Evolutionary conservation across 2,797 vertebrate genomes (phyloP).

Genomic region (Squalus acanthias): DNA sequence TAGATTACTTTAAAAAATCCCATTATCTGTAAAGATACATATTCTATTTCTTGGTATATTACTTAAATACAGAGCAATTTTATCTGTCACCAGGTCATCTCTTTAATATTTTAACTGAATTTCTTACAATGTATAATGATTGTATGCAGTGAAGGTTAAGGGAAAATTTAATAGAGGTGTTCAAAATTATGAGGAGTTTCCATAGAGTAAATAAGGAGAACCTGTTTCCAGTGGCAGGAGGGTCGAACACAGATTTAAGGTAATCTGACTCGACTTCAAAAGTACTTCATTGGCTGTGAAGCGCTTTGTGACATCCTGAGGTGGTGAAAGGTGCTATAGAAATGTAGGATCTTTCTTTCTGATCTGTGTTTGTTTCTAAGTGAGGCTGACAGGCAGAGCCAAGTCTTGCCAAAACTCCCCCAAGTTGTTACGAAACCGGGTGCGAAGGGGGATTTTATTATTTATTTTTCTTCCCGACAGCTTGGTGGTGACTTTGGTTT

Average conservation of each 20-base stretch:
- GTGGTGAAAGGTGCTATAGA: background rate
- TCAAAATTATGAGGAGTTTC: background rate
- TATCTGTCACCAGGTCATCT: background rate
- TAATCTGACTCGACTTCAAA: background rate
- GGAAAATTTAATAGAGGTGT: background rate
- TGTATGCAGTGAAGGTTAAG: background rate
- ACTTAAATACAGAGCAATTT: background rate
- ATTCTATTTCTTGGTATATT: background rate
- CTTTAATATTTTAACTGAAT: background rate
- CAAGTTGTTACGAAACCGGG: background rate
- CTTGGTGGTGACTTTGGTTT: slow-evolving; percentile 36
- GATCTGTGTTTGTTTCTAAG: background rate
- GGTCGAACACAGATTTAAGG: background rate
- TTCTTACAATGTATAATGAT: background rate
- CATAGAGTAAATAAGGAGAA: background rate
- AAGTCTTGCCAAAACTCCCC: no score
- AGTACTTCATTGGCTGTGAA: background rate
- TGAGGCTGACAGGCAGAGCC: background rate
- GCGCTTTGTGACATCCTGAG: background rate
- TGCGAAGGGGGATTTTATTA: background rate
- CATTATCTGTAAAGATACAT: background rate
- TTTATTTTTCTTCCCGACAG: background rate
- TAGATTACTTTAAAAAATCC: background rate
- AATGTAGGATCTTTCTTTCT: background rate
- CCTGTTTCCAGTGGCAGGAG: background rate